Evolutionary conservation across 92 coral and sea anemone genomes (phyloP).

Genomic region (Bergia sp.): DNA sequence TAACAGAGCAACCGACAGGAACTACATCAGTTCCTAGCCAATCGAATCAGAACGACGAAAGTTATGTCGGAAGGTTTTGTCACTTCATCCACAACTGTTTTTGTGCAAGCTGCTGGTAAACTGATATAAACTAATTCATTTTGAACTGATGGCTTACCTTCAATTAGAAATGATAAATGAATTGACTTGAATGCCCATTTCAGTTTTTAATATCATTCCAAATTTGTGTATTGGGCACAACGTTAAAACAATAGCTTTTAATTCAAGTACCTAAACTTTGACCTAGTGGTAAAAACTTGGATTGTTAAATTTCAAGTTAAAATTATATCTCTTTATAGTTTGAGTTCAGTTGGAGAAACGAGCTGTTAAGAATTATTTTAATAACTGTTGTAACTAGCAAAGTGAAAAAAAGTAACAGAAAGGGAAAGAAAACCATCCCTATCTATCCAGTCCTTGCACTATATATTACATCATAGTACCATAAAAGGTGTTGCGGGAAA

Average conservation of each 20-base stretch:
- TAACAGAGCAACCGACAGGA: neutral
- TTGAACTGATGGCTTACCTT: too few species aligned
- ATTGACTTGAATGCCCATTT: neutral
- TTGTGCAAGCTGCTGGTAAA: neutral
- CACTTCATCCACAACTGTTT: neutral
- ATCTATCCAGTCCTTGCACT: too few species aligned
- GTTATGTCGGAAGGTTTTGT: neutral
- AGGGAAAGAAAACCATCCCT: too few species aligned
- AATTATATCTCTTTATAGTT: neutral
- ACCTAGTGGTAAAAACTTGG: neutral
- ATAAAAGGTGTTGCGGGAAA: neutral
- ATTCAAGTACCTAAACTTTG: neutral
- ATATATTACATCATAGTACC: too few species aligned
- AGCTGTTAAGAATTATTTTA: too few species aligned
- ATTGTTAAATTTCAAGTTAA: neutral
- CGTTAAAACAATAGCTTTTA: too few species aligned
- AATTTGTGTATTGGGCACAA: neutral
- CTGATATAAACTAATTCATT: too few species aligned
- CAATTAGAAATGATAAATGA: neutral
- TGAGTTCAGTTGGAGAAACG: neutral
- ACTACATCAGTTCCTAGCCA: neutral
- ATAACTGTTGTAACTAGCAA: too few species aligned
- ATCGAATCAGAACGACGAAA: neutral
- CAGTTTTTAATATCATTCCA: neutral
- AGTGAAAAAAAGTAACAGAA: too few species aligned